Percentiles rank a stretch among this genome's conserved stretches.
phyloP scores from a whole-genome alignment of 2,888 invertebrate species.

The Lasiommata megera region DNA sequence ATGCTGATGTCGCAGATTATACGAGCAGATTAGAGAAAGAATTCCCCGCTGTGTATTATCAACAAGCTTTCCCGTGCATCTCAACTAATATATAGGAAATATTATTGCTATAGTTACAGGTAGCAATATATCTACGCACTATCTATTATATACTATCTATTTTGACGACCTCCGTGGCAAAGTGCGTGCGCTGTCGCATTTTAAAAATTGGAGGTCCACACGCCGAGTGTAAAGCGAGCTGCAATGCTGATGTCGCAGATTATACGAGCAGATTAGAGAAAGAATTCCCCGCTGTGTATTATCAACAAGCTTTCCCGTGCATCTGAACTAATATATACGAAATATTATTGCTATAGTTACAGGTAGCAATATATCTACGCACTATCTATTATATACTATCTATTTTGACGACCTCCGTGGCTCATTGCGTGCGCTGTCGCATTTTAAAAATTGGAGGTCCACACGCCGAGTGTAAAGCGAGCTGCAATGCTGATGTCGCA shows the following conservation, averaged over 20 bases:
- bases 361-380: background rate
- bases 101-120: slow-evolving; percentile 24
- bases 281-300: slow-evolving; percentile 54
- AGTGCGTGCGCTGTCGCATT: too few relatives aligned
- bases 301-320: slow-evolving; percentile 28
- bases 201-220: too few relatives aligned
- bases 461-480: slow-evolving; percentile 70
- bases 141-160: too few relatives aligned
- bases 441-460: too few relatives aligned
- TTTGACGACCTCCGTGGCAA: too few relatives aligned
- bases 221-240: slow-evolving; percentile 64
- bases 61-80: slow-evolving; percentile 24
- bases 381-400: too few relatives aligned
- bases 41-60: slow-evolving; percentile 51
- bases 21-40: slow-evolving; percentile 69
- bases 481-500: slow-evolving; percentile 65
- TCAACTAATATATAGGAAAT: slow-evolving; percentile 3
- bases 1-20: slow-evolving; percentile 72
- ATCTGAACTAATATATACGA: slow-evolving; percentile 7
- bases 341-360: slow-evolving; percentile 26
- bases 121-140: background rate
- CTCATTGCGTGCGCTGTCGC: too few relatives aligned
- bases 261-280: slow-evolving; percentile 69
- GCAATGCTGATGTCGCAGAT: slow-evolving; percentile 71
- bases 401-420: too few relatives aligned